Percentiles rank a stretch among this genome's conserved stretches.
These are phyloP conservation scores for Stomatorhinus walkeri DNA, from an alignment of 2,797 vertebrate species.

Conservation along the genomic window DNA sequence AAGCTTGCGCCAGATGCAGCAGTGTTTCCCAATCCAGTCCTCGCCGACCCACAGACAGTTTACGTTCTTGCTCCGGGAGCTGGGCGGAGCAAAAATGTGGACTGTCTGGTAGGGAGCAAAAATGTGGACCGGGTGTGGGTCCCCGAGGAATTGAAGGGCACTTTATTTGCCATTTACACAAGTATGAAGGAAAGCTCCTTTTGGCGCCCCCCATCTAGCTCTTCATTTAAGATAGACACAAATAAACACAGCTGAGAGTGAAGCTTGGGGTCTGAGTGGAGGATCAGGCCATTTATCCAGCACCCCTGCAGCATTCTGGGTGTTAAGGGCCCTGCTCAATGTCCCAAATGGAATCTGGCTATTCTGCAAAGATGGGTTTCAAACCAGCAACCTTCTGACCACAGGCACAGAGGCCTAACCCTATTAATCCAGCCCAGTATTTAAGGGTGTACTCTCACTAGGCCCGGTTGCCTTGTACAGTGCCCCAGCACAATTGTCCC, in stretches of 20 bases:
- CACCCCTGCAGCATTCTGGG: neutral
- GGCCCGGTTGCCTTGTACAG: neutral
- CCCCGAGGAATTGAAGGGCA: neutral
- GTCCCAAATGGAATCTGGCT: neutral
- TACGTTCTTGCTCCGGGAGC: neutral
- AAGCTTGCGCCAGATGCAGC: neutral
- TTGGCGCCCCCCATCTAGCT: neutral
- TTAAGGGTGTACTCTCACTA: neutral
- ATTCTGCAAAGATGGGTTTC: neutral
- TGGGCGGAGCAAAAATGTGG: neutral
- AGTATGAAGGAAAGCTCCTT: neutral
- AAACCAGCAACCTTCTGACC: neutral
- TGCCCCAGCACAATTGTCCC: neutral
- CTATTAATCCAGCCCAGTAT: neutral
- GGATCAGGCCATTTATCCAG: neutral
- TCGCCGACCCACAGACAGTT: neutral
- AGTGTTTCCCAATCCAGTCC: neutral
- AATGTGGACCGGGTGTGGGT: neutral
- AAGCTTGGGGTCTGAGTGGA: neutral
- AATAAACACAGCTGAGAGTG: neutral
- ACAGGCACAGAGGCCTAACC: neutral
- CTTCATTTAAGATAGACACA: neutral
- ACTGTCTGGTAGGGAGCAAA: neutral
- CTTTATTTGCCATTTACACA: neutral
- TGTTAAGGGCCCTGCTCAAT: neutral